Evolutionary conservation across 2,888 invertebrate species (phyloP).

Genomic region (Calameuta idolon): DNA sequence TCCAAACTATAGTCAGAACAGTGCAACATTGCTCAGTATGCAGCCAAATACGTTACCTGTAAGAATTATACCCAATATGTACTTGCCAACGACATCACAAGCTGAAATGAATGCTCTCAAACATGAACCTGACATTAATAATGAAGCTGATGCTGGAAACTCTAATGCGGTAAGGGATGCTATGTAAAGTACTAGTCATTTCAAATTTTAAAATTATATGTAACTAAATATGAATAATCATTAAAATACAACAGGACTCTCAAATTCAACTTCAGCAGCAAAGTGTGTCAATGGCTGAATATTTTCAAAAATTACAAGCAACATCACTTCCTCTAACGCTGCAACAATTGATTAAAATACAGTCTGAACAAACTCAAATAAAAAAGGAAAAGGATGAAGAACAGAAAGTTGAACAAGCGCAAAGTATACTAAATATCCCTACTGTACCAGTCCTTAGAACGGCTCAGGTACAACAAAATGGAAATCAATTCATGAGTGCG

Average conservation of each 20-base stretch:
- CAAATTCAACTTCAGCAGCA: conserved; percentile 58
- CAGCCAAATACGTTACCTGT: conserved; percentile 55
- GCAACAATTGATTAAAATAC: conserved; percentile 63
- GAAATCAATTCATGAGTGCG: conserved; percentile 48
- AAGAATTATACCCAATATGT: conserved; percentile 57
- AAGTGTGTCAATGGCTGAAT: conserved; percentile 62
- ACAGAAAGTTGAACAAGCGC: conserved; percentile 50
- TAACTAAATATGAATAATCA: neutral
- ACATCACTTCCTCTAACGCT: conserved; percentile 58
- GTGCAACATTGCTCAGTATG: conserved; percentile 48
- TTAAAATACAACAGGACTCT: conserved; percentile 35
- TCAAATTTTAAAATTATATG: neutral
- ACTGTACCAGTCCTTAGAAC: conserved; percentile 58
- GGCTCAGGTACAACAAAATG: conserved; percentile 52
- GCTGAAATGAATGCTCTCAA: conserved; percentile 40
- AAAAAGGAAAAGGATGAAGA: conserved; percentile 53
- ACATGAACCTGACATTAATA: conserved; percentile 38
- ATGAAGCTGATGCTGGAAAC: conserved; percentile 40
- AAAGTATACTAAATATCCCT: conserved; percentile 64
- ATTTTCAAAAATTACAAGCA: conserved; percentile 63
- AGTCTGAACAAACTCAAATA: conserved; percentile 52
- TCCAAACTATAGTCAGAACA: conserved; percentile 62
- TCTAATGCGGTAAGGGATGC: conserved; percentile 34
- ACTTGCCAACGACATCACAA: conserved; percentile 50
- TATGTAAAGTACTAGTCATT: neutral